A percentile compares a stretch with the other conserved stretches of the same genome.
Evolutionary conservation across 2,888 invertebrate genomes (phyloP).

Genomic region (Marasmarcha lunaedactyla): DNA sequence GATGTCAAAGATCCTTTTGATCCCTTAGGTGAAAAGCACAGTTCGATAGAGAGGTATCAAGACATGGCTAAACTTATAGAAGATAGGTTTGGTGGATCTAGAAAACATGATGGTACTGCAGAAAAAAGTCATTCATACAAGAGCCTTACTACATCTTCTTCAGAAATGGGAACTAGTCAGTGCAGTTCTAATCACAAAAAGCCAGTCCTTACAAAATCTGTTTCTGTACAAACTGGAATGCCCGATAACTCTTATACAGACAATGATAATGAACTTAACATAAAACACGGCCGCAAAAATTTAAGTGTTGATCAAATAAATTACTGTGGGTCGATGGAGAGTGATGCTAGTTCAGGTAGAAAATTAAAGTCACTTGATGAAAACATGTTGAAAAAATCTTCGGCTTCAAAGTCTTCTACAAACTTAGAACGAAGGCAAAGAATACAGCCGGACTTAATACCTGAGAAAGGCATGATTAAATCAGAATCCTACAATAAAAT

Average conservation of each 20-base stretch:
- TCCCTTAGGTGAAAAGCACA: constrained; percentile 72
- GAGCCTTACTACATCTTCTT: constrained; percentile 63
- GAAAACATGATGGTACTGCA: constrained; percentile 55
- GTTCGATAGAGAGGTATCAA: constrained; percentile 78
- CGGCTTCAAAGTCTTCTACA: constrained; percentile 54
- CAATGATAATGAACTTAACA: constrained; percentile 46
- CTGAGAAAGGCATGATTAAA: constrained; percentile 59
- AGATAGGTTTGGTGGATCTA: constrained; percentile 71
- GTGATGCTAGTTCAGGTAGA: constrained; percentile 58
- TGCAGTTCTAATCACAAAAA: constrained; percentile 62
- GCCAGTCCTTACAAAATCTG: constrained; percentile 59
- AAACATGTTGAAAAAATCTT: constrained; percentile 60
- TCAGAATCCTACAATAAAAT: constrained; percentile 65
- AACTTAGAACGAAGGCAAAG: constrained; percentile 61
- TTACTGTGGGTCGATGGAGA: constrained; percentile 65
- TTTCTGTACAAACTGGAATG: constrained; percentile 64
- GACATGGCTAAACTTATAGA: constrained; percentile 79
- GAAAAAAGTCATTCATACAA: constrained; percentile 66
- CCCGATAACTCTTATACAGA: constrained; percentile 49
- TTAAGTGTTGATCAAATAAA: constrained; percentile 65
- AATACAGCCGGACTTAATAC: constrained; percentile 64
- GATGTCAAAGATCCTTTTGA: constrained; percentile 71
- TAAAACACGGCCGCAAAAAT: constrained; percentile 60
- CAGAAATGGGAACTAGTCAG: constrained; percentile 64
- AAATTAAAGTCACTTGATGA: constrained; percentile 61